phyloP scores from a whole-genome alignment of 2,113 vertebrate species.

The Lichenostomus cassidix region DNA sequence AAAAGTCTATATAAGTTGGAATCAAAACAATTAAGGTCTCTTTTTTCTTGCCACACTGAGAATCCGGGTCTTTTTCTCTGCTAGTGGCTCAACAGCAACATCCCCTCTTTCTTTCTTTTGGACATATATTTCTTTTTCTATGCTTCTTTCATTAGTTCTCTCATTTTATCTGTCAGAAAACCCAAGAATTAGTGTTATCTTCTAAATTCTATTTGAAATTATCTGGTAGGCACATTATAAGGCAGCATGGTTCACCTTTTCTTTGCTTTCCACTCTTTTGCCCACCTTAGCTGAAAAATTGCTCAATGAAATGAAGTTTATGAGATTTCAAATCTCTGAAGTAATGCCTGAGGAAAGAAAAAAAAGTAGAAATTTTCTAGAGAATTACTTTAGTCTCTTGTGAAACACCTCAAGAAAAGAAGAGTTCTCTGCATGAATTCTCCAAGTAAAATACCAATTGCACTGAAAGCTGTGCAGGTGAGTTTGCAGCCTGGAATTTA shows the following conservation, averaged over 20 bases:
- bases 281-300: background rate
- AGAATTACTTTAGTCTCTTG: background rate
- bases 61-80: too few relatives aligned
- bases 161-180: background rate
- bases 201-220: background rate
- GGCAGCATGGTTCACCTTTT: background rate
- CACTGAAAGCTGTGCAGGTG: background rate
- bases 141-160: background rate
- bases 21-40: too few relatives aligned
- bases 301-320: background rate
- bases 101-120: background rate
- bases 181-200: background rate
- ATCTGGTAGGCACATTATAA: background rate
- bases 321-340: background rate
- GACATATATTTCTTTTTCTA: background rate
- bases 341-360: background rate
- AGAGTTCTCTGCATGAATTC: background rate
- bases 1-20: too few relatives aligned
- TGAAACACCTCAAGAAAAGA: background rate
- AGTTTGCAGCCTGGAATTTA: background rate
- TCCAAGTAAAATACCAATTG: background rate
- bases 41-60: too few relatives aligned
- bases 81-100: too few relatives aligned
- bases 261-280: background rate
- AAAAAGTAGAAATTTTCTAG: background rate